phyloP scores from a whole-genome alignment of 2,797 vertebrate genomes.

The Fundulus diaphanus region DNA sequence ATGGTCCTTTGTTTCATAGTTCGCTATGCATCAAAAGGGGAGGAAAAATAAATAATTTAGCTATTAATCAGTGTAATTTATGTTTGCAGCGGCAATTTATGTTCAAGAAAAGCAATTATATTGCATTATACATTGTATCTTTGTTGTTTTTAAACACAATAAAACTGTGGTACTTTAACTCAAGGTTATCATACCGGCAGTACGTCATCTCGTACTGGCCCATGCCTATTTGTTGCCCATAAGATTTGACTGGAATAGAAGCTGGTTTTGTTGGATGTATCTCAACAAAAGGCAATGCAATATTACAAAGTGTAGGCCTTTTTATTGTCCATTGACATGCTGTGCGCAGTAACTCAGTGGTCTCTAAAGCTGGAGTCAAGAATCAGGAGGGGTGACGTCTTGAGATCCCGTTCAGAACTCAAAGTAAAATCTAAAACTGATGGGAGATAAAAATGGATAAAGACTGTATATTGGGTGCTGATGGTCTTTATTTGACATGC shows the following conservation, averaged over 20 bases:
- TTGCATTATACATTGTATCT: not conserved
- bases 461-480: not conserved
- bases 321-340: not conserved
- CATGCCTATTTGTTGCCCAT: not conserved
- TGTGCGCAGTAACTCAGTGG: not conserved
- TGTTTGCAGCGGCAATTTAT: not conserved
- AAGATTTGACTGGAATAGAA: constrained; percentile 20
- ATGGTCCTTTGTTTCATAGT: not conserved
- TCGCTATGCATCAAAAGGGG: not conserved
- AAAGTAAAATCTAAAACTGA: not conserved
- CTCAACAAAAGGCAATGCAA: constrained; percentile 3
- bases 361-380: not conserved
- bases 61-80: not conserved
- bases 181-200: not conserved
- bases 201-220: not conserved
- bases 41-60: not conserved
- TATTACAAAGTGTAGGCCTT: constrained; percentile 1
- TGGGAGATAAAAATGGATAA: not conserved
- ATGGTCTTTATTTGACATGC: not conserved
- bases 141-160: not conserved
- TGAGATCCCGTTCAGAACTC: not conserved
- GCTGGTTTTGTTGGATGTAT: constrained; percentile 21
- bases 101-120: not conserved
- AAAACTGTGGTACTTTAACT: not conserved
- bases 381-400: not conserved